Evolutionary conservation across 2,888 invertebrate genomes (phyloP).

Genomic region (Ophraella communa): DNA sequence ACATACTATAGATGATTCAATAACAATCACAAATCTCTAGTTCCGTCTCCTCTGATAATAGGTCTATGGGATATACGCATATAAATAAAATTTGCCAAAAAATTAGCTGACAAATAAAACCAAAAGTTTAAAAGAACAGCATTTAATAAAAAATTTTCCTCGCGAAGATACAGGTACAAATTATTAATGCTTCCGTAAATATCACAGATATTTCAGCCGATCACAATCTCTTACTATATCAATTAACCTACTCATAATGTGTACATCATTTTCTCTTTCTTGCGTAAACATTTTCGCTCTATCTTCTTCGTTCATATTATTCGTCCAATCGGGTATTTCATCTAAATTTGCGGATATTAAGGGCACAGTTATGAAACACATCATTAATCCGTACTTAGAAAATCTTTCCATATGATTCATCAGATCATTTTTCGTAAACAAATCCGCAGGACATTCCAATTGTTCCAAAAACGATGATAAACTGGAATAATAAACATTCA

Average conservation of each 20-base stretch:
- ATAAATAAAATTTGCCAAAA: too few species aligned
- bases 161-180: too few species aligned
- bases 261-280: slow-evolving; percentile 18
- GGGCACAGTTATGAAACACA: slow-evolving; percentile 24
- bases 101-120: too few species aligned
- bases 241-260: slow-evolving; percentile 9
- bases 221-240: slow-evolving; percentile 25
- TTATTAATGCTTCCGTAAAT: neutral
- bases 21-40: too few species aligned
- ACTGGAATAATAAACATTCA: slow-evolving; percentile 19
- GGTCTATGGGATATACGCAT: too few species aligned
- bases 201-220: slow-evolving; percentile 18
- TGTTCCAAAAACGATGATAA: slow-evolving; percentile 2
- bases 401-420: slow-evolving; percentile 18
- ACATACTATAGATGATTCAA: too few species aligned
- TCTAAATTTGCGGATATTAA: slow-evolving; percentile 19
- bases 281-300: slow-evolving; percentile 20
- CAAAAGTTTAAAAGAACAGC: too few species aligned
- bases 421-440: slow-evolving; percentile 12
- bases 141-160: too few species aligned
- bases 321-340: slow-evolving; percentile 28
- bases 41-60: too few species aligned
- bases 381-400: slow-evolving; percentile 28
- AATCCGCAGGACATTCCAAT: neutral
- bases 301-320: slow-evolving; percentile 12